Evolutionary conservation across 2,113 vertebrate species (phyloP).

Genomic region (Tragulus kanchil): DNA sequence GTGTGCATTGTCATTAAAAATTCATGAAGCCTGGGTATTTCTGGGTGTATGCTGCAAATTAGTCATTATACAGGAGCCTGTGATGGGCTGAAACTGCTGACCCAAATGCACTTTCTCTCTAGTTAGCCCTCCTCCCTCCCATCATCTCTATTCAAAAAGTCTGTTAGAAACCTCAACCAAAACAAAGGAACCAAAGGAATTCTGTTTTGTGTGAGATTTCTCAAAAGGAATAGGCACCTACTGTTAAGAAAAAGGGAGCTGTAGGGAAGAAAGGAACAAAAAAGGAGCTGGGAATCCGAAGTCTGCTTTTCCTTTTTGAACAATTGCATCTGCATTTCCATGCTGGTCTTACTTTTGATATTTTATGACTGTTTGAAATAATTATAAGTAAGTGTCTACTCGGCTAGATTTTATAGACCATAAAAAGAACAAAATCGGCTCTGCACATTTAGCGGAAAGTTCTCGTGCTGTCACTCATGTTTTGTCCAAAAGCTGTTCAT

Average conservation of each 20-base stretch:
- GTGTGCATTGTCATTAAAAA: constrained; percentile 84
- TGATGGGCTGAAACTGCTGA: constrained; percentile 19
- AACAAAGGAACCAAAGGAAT: neutral
- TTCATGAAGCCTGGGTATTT: constrained; percentile 86
- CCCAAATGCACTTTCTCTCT: constrained; percentile 30
- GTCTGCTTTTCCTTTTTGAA: neutral
- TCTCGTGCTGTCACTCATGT: constrained; percentile 58
- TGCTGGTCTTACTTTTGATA: constrained; percentile 69
- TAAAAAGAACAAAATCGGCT: constrained; percentile 74
- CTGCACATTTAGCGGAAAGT: constrained; percentile 58
- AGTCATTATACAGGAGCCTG: constrained; percentile 84
- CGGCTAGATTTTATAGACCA: constrained; percentile 70
- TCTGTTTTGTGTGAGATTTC: constrained; percentile 27
- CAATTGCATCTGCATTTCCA: constrained; percentile 14
- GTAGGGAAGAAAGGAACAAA: too few species aligned
- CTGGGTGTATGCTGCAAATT: constrained; percentile 87
- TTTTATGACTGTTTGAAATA: constrained; percentile 80
- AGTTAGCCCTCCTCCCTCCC: neutral
- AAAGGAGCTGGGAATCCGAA: neutral
- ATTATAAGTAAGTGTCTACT: constrained; percentile 61
- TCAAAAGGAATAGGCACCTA: neutral
- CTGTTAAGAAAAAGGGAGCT: neutral
- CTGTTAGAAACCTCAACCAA: constrained; percentile 19
- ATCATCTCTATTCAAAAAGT: neutral
- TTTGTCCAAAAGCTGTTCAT: neutral